Evolutionary conservation across 1,140 invertebrate species (phyloP), one percentile per base, ranked within the genome.

Genomic region (Brachystomella parvula): DNA sequence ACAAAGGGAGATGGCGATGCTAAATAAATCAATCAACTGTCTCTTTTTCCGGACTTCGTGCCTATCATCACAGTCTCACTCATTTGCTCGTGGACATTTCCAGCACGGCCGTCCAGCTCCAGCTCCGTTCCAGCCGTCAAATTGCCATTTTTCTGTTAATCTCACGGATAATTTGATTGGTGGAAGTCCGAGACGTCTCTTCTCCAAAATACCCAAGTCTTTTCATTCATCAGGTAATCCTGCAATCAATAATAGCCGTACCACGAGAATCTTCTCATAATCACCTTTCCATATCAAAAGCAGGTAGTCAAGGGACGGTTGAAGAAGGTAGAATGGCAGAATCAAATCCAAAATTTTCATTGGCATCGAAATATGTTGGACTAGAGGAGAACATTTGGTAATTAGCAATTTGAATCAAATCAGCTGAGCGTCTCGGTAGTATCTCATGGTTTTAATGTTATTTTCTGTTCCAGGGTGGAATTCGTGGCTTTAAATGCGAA

Each of bases 401-500:
- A 76, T 3, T 21, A 28, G 59, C 26, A 58, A 57, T 28, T 17
- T 12, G 24, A 32, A 9, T 15, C 6, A 21, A 56, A n/a, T 56
- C 21, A 21, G 19, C 26, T 56, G 26, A 56, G 12, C 53, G 6
- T 56, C 12, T 9, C 12, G 61, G 66, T 61, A 30, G 21, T 31
- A 33, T 39, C 17, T 49, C 1, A 57, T 47, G 39, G n/a, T 12
- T 19, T 47, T 61, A 65, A 3, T 31, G 72, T 68, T 63, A 49
- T 61, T 63, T 67, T 70, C 39, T 47, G 19, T 77, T 80, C 66
- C 73, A 96, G 94, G 96, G 91, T 94, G 29, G 95, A 98, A 79
- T 98, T 97, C 77, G 92, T 90, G 65, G 85, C 89, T 67, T 77
- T 99, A 44, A 91, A 91, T 29, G 75, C 84, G 49, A 85, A 97